Conservation (phyloP, 2,888 invertebrate species). For the Schizaphis graminum region DNA sequence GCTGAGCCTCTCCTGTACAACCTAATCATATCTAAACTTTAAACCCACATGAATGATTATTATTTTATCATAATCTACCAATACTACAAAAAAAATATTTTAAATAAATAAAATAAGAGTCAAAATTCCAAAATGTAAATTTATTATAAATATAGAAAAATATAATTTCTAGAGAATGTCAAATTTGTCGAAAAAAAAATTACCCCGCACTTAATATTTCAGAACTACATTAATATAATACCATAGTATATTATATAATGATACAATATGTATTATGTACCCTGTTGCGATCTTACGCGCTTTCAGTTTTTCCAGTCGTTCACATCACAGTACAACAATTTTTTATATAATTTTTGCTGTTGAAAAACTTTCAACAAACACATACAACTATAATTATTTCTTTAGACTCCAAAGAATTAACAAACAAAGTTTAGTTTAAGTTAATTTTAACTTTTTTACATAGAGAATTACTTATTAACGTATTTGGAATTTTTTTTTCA, state of each 20-base stretch:
- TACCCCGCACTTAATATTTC: background rate
- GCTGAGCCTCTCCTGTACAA: background rate
- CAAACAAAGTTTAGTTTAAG: constrained; percentile 54
- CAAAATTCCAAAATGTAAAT: background rate
- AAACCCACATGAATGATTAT: background rate
- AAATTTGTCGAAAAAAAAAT: background rate
- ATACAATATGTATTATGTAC: background rate
- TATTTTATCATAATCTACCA: background rate
- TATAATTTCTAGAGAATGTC: background rate
- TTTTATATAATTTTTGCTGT: background rate
- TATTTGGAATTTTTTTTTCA: constrained; percentile 27
- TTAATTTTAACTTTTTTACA: constrained; percentile 51
- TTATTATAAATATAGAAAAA: background rate
- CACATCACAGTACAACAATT: background rate
- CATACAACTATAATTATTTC: background rate
- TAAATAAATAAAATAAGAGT: background rate
- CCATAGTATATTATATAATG: background rate
- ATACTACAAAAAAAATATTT: background rate
- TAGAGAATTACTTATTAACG: constrained; percentile 24
- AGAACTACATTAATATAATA: background rate
- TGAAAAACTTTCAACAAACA: constrained; percentile 29
- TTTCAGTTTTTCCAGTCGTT: background rate
- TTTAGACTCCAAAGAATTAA: constrained; percentile 26
- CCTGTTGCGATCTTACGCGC: background rate
- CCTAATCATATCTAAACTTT: background rate